Base-by-base conservation (phyloP, 2,113 vertebrate species). In the Ariopsis seemanni region DNA sequence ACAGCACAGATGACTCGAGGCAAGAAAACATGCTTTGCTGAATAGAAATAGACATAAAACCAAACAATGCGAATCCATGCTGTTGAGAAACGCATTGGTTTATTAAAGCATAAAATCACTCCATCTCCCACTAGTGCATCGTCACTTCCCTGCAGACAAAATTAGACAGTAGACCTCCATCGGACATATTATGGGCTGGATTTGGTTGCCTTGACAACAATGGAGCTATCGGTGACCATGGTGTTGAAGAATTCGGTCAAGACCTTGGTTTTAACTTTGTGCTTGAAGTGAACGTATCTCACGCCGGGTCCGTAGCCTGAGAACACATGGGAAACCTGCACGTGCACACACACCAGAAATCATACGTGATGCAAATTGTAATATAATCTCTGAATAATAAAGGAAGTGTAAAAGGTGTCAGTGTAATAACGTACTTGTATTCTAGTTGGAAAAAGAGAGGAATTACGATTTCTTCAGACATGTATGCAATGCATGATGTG, bases 201-300 rank as follows among this genome's bases (percentile, higher is more conserved):
- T 86, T 89, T 93, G 34, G 83, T 83, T 17, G 92, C 84, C 86
- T 91, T 95, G 84, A 96, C 92, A 0, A 93, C 92, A 82, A 97
- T 94, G 0, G 96, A 94, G 90, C 95, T 97, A 90, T 92, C 94
- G 0, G 96, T 95, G 67, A 95, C 95, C 42, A 90, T 85, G 0
- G 96, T 97, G 12, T 93, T 86, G 63, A 85, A 93, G 88, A 96
- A 95, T 0, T 88, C 92, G 0, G 86, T 83, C 85, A 96, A 89
- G 88, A 91, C 92, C 9, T 90, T 91, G 89, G 96, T 96, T 93
- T 97, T 97, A 84, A 95, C 86, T 27, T 94, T 94, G 93, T 97
- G 96, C 74, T 93, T 86, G 87, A 97, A 97, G 90, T 93, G 94
- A 87, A 97, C 85, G 0, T 95, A 94, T 62, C 97, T 94, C 71